These are phyloP conservation scores for Drosophila kanapiae DNA, from an alignment of 1,140 invertebrate species.

Conservation along the genomic window DNA sequence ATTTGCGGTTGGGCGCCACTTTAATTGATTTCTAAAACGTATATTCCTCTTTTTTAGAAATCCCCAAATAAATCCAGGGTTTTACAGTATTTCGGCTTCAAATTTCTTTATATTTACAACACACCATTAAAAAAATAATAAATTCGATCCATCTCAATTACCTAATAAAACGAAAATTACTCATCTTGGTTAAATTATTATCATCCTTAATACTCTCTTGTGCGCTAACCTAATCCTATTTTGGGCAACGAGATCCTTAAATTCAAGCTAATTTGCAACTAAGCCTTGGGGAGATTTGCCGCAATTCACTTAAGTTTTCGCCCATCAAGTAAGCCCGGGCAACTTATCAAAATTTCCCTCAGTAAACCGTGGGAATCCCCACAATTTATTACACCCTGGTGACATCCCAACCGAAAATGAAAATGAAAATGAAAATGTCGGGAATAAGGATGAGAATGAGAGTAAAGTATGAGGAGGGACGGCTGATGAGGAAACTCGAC, in stretches of 20 bases:
- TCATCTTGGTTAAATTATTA: no score
- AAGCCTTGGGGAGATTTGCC: conserved; percentile 4
- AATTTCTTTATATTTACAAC: no score
- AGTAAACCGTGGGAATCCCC: conserved; percentile 14
- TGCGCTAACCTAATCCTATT: background rate
- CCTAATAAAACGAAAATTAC: no score
- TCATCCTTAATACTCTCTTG: no score
- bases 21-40: background rate
- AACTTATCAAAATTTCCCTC: conserved; percentile 14
- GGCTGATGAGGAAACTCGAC: background rate
- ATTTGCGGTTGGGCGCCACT: no score
- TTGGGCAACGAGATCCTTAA: background rate
- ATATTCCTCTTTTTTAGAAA: background rate
- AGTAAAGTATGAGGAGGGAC: background rate
- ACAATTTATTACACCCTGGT: conserved; percentile 19
- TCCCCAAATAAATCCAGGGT: background rate
- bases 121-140: no score
- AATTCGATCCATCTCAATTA: no score
- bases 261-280: conserved; percentile 7
- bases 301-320: conserved; percentile 15
- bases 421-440: conserved; percentile 8
- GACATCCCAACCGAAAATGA: conserved; percentile 11
- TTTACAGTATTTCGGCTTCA: no score
- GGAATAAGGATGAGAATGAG: conserved; percentile 1
- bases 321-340: background rate